Evolutionary conservation across 1,140 invertebrate species (phyloP).

Genomic region (Macrostomum lignano): DNA sequence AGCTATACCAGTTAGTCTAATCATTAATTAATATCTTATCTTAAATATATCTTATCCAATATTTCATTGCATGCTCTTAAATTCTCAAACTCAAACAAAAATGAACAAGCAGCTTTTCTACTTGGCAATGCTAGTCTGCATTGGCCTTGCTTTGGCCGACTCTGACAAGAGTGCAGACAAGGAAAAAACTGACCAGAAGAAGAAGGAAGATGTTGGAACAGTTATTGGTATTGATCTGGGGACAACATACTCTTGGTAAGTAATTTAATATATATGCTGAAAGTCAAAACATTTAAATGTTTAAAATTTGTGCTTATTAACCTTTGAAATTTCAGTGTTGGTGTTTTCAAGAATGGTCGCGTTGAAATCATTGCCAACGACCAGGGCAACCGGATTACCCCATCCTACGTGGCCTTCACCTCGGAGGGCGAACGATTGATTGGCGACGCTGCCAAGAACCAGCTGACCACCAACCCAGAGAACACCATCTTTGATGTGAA

Average conservation of each 20-base stretch:
- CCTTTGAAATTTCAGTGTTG: slow-evolving; percentile 42
- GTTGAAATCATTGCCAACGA: slow-evolving; percentile 96
- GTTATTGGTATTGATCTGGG: slow-evolving; percentile 94
- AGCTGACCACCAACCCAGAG: slow-evolving; percentile 80
- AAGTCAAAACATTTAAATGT: too few species aligned
- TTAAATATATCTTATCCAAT: too few species aligned
- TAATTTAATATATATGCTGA: too few species aligned
- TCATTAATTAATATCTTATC: too few species aligned
- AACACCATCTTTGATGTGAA: slow-evolving; percentile 90
- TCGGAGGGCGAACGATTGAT: slow-evolving; percentile 74
- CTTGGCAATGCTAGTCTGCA: too few species aligned
- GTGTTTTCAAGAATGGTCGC: slow-evolving; percentile 81
- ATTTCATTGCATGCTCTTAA: too few species aligned
- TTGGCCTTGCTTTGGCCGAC: too few species aligned
- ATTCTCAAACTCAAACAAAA: too few species aligned
- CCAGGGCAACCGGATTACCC: slow-evolving; percentile 87
- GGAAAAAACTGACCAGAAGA: slow-evolving; percentile 1
- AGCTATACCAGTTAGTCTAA: too few species aligned
- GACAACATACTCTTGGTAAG: slow-evolving; percentile 91
- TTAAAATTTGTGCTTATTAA: background rate
- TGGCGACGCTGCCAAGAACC: slow-evolving; percentile 87
- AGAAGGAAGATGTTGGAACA: slow-evolving; percentile 5
- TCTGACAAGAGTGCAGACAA: too few species aligned
- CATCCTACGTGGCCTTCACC: slow-evolving; percentile 85
- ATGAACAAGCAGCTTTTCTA: too few species aligned